A percentile compares a stretch with the other conserved stretches of the same genome.
phyloP scores from a whole-genome alignment of 2,113 vertebrate genomes.

The Aspidoscelis tigris region DNA sequence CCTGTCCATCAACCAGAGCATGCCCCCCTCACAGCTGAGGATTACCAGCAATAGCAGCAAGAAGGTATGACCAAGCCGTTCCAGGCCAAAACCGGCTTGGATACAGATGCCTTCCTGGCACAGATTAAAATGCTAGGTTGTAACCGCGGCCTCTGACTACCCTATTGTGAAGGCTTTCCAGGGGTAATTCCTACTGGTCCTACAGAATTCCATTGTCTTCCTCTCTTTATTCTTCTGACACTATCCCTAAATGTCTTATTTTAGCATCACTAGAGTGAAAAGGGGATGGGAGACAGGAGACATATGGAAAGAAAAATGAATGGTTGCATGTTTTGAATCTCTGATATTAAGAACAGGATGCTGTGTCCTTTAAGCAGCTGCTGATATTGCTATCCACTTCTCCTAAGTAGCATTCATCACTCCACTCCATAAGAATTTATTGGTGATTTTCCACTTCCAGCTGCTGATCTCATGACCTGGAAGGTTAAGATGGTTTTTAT shows the following conservation, averaged over 20 bases:
- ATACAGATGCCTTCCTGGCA: too few relatives aligned
- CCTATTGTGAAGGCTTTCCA: too few relatives aligned
- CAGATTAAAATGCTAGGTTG: too few relatives aligned
- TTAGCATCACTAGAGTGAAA: conserved; percentile 42
- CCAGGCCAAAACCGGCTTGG: too few relatives aligned
- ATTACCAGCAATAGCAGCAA: too few relatives aligned
- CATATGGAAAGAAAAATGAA: conserved; percentile 26
- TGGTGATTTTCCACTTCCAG: conserved; percentile 72
- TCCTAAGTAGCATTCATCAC: conserved; percentile 74
- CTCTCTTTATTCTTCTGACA: conserved; percentile 39
- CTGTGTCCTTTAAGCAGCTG: conserved; percentile 48
- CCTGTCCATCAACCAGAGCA: too few relatives aligned
- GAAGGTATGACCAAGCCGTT: too few relatives aligned
- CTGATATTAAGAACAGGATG: conserved; percentile 51
- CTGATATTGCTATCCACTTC: conserved; percentile 65
- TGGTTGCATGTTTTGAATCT: not conserved
- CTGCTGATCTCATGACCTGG: conserved; percentile 67
- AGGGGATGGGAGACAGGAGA: conserved; percentile 55
- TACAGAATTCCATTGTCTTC: conserved; percentile 43
- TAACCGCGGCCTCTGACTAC: too few relatives aligned
- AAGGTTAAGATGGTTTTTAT: conserved; percentile 71
- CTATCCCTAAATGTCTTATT: conserved; percentile 45
- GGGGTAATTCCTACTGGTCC: too few relatives aligned
- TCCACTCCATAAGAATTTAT: conserved; percentile 64
- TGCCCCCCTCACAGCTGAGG: too few relatives aligned